A percentile compares a stretch with the other conserved stretches of the same genome.
These are phyloP conservation scores for Bubo scandiacus DNA, from an alignment of 2,113 vertebrate species.

Conservation along the genomic window DNA sequence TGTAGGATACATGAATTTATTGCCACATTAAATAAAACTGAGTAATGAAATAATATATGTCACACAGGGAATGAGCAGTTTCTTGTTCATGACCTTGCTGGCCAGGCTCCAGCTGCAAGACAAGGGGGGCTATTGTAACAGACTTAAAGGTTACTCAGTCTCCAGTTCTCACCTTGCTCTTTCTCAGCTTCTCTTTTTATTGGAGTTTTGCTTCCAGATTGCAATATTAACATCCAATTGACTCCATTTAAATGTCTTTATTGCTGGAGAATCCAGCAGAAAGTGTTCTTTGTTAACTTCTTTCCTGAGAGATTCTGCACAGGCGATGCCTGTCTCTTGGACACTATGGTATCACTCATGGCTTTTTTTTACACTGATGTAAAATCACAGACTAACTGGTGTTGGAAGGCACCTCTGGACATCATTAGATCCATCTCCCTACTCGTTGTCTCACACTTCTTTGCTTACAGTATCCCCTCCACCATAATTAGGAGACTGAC, in stretches of 20 bases:
- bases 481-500: not conserved
- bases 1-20: not conserved
- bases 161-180: not conserved
- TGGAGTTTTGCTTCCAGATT: not conserved
- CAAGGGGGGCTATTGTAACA: not conserved
- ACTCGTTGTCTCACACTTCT: not conserved
- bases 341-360: not conserved
- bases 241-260: not conserved
- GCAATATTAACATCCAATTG: not conserved
- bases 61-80: not conserved
- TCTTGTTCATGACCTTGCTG: not conserved
- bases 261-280: not conserved
- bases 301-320: not conserved
- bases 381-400: not conserved
- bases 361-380: not conserved
- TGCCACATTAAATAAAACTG: not conserved
- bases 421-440: not conserved
- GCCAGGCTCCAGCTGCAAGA: slow-evolving; percentile 1
- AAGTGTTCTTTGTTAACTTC: not conserved
- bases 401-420: not conserved
- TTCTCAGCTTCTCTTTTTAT: slow-evolving; percentile 4
- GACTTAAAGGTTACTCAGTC: not conserved
- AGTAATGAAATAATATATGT: not conserved
- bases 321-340: not conserved
- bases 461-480: not conserved